Conservation (phyloP, 2,888 invertebrate genomes). For the Spisula solida region DNA sequence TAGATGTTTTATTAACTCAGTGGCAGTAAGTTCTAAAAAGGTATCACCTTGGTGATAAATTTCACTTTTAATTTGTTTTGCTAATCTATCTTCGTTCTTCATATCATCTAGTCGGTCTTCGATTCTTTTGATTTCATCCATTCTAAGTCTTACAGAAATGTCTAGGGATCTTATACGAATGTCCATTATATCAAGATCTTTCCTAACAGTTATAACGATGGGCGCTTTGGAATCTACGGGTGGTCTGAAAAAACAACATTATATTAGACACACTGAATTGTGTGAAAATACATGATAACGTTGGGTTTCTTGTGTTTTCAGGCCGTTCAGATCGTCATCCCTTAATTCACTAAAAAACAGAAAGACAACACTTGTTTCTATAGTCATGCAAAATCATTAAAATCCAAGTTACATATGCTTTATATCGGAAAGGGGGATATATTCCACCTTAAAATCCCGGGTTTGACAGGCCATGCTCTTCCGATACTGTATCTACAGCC, state of each 20-base stretch:
- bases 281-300: no score
- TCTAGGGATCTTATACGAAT: slow-evolving; percentile 64
- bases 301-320: no score
- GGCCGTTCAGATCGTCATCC: no score
- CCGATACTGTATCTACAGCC: no score
- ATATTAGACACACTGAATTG: background rate
- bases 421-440: no score
- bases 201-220: slow-evolving; percentile 53
- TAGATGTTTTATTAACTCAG: slow-evolving; percentile 63
- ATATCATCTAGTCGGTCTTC: slow-evolving; percentile 61
- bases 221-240: slow-evolving; percentile 51
- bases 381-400: no score
- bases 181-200: slow-evolving; percentile 69
- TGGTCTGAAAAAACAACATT: slow-evolving; percentile 49
- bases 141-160: slow-evolving; percentile 56
- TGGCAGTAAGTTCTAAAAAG: slow-evolving; percentile 57
- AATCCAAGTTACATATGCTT: no score
- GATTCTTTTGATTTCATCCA: slow-evolving; percentile 61
- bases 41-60: slow-evolving; percentile 68
- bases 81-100: slow-evolving; percentile 54
- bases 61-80: slow-evolving; percentile 64
- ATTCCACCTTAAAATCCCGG: no score
- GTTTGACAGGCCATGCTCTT: no score
- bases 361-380: no score
- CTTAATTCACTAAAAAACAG: no score